These are phyloP conservation scores for Bos javanicus DNA, from an alignment of 2,113 vertebrate species.

Conservation along the genomic window DNA sequence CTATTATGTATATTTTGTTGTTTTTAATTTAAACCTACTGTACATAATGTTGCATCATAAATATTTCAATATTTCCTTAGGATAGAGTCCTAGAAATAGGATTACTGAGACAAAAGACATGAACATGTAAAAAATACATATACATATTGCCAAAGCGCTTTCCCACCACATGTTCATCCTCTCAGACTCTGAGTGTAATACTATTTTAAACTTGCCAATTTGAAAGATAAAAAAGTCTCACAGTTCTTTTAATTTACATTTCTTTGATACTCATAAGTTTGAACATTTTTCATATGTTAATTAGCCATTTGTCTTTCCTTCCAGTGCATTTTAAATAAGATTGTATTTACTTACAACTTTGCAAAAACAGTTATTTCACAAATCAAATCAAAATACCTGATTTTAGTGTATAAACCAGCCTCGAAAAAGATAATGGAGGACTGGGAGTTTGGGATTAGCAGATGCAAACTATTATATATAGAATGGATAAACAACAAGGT, in stretches of 20 bases:
- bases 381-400: conserved; percentile 58
- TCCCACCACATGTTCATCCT: conserved; percentile 58
- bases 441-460: neutral
- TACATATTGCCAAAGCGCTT: conserved; percentile 43
- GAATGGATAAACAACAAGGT: neutral
- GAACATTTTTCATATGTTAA: conserved; percentile 71
- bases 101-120: conserved; percentile 52
- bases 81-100: conserved; percentile 58
- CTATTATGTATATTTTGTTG: neutral
- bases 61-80: conserved; percentile 61
- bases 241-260: conserved; percentile 65
- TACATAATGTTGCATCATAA: conserved; percentile 52
- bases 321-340: conserved; percentile 65
- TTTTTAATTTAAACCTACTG: conserved; percentile 34
- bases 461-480: neutral
- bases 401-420: neutral
- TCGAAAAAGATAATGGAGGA: neutral
- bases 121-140: conserved; percentile 43
- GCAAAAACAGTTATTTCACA: conserved; percentile 60
- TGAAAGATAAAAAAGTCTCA: conserved; percentile 65
- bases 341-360: conserved; percentile 66
- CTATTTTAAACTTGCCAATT: conserved; percentile 63
- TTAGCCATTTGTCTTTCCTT: conserved; percentile 70
- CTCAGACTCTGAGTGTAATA: conserved; percentile 35
- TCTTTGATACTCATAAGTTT: conserved; percentile 59